Conservation (phyloP, 1,140 invertebrate species). For the Colletes latitarsis region DNA sequence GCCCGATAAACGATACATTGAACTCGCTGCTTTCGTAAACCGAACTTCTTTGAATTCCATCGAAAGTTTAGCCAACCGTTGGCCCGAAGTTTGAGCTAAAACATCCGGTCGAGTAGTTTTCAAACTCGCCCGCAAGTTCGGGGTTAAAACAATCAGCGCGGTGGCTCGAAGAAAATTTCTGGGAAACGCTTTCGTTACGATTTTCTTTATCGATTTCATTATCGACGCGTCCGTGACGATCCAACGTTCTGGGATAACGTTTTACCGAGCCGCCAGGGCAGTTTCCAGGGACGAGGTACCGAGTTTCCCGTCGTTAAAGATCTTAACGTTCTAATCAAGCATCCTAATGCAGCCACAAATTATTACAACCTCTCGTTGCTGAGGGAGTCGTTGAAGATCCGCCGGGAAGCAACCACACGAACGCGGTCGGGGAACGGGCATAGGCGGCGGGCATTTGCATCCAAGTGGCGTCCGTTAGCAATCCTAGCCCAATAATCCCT, state of each 20-base stretch:
- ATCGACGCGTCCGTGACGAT: too few relatives aligned
- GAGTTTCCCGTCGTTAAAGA: constrained; percentile 32
- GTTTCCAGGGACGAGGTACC: neutral
- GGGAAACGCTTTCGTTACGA: too few relatives aligned
- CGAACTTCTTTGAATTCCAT: too few relatives aligned
- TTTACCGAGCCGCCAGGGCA: neutral
- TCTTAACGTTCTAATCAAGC: constrained; percentile 52
- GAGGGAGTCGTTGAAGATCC: constrained; percentile 33
- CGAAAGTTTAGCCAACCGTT: too few relatives aligned
- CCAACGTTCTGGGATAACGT: neutral
- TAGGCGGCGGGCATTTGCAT: constrained; percentile 70
- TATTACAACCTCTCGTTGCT: constrained; percentile 42
- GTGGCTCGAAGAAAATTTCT: too few relatives aligned
- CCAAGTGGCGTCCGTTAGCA: constrained; percentile 74
- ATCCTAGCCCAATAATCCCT: constrained; percentile 80
- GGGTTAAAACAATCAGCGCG: too few relatives aligned
- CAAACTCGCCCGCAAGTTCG: too few relatives aligned
- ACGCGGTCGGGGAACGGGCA: constrained; percentile 26
- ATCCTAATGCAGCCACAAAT: constrained; percentile 53
- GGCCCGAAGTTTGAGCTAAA: too few relatives aligned
- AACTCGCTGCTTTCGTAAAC: too few relatives aligned
- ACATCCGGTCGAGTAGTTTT: too few relatives aligned
- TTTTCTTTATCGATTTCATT: neutral
- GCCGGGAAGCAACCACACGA: neutral
- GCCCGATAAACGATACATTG: too few relatives aligned